Percentiles rank a stretch among this genome's conserved stretches.
Evolutionary conservation across 1,140 invertebrate species (phyloP).

Genomic region (Caenorhabditis brenneri): DNA sequence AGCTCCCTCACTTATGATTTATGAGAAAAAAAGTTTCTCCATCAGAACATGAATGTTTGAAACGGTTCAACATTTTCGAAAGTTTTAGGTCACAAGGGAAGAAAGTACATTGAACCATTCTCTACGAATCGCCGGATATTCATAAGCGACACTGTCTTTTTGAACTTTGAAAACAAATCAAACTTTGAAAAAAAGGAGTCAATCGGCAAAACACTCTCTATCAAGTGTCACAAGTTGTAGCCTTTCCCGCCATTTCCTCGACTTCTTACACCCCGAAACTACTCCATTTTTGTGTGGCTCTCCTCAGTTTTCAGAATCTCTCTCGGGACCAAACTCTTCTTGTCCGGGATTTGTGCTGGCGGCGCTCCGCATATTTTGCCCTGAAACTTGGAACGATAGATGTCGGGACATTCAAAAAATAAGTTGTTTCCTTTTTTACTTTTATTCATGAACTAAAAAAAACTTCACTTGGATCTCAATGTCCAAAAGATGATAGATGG

Average conservation of each 20-base stretch:
- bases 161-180: conserved; percentile 33
- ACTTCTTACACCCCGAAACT: conserved; percentile 15
- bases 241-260: neutral
- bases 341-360: conserved; percentile 30
- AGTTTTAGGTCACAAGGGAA: neutral
- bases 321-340: conserved; percentile 22
- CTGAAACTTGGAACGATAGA: neutral
- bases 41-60: neutral
- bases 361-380: conserved; percentile 20
- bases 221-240: conserved; percentile 37
- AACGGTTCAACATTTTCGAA: neutral
- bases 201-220: neutral
- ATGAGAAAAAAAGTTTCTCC: no score
- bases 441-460: neutral
- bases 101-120: neutral
- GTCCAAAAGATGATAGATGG: no score
- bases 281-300: conserved; percentile 14
- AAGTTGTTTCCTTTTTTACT: neutral
- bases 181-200: neutral
- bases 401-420: neutral
- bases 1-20: no score
- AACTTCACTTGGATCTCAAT: no score
- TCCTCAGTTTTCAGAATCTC: neutral
- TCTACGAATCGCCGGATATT: neutral
- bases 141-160: neutral